These are phyloP conservation scores for Girardinus metallicus DNA, from an alignment of 2,797 vertebrate genomes.

Conservation along the genomic window DNA sequence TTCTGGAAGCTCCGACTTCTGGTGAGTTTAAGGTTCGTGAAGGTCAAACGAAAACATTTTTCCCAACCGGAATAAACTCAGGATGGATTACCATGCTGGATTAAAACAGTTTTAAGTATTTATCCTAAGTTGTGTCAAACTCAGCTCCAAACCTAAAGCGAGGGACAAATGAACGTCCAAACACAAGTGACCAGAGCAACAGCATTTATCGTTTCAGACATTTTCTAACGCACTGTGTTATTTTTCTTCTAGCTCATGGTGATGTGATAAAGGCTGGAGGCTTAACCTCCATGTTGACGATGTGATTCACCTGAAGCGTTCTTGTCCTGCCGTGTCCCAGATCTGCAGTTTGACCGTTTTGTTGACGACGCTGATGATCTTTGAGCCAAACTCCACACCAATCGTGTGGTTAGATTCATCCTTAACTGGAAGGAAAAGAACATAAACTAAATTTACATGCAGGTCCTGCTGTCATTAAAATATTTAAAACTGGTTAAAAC, in stretches of 20 bases:
- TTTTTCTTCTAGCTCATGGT: neutral
- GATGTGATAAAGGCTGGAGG: neutral
- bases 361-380: conserved; percentile 91
- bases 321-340: conserved; percentile 95
- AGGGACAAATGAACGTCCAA: neutral
- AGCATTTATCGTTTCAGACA: neutral
- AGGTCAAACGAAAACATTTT: neutral
- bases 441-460: neutral
- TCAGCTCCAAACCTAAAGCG: neutral
- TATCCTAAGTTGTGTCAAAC: neutral
- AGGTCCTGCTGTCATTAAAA: neutral
- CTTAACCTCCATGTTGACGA: neutral
- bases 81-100: neutral
- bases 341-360: conserved; percentile 95
- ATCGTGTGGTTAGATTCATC: conserved; percentile 96
- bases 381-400: conserved; percentile 94
- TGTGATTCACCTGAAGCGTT: conserved; percentile 87
- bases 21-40: neutral
- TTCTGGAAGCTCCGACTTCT: neutral
- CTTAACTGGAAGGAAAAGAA: conserved; percentile 82
- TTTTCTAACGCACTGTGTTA: neutral
- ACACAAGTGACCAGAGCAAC: neutral
- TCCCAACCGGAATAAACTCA: neutral
- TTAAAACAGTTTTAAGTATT: neutral
- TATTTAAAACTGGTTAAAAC: neutral